A percentile compares a stretch with the other conserved stretches of the same genome.
These are phyloP conservation scores for Panthera tigris DNA, from an alignment of 2,113 vertebrate species.

Conservation along the genomic window DNA sequence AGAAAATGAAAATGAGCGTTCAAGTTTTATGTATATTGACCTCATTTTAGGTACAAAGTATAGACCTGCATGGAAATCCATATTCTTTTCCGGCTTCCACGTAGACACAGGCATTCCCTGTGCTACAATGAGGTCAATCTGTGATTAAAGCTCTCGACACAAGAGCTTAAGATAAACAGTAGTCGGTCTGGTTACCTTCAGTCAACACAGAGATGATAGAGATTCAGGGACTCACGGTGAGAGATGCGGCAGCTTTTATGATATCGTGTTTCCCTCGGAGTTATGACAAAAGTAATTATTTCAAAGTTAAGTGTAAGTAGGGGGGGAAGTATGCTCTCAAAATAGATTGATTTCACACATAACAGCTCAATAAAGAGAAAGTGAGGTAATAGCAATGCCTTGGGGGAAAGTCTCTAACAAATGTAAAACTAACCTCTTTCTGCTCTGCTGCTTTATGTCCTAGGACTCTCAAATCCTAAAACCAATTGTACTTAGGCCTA, in stretches of 20 bases:
- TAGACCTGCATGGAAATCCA: not conserved
- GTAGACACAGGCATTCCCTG: accelerated
- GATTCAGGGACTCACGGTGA: accelerated
- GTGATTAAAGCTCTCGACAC: not conserved
- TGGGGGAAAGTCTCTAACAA: not conserved
- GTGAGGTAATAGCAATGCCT: accelerated
- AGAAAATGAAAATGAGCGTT: not conserved
- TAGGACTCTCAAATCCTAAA: not conserved
- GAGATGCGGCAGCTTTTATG: not conserved
- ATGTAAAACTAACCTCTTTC: accelerated
- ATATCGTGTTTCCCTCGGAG: not conserved
- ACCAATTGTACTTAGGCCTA: not conserved
- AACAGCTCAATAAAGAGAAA: not conserved
- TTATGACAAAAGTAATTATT: not conserved
- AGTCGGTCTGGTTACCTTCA: not conserved
- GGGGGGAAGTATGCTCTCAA: not conserved
- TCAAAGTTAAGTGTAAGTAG: not conserved
- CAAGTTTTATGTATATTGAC: not conserved
- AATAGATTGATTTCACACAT: not conserved
- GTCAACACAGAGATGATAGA: not conserved
- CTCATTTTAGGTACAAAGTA: not conserved
- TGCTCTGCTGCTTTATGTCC: not conserved
- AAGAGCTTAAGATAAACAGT: not conserved
- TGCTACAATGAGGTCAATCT: not conserved
- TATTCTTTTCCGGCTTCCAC: not conserved